phyloP scores from a whole-genome alignment of 2,113 vertebrate species.

The Pseudopipra pipra region DNA sequence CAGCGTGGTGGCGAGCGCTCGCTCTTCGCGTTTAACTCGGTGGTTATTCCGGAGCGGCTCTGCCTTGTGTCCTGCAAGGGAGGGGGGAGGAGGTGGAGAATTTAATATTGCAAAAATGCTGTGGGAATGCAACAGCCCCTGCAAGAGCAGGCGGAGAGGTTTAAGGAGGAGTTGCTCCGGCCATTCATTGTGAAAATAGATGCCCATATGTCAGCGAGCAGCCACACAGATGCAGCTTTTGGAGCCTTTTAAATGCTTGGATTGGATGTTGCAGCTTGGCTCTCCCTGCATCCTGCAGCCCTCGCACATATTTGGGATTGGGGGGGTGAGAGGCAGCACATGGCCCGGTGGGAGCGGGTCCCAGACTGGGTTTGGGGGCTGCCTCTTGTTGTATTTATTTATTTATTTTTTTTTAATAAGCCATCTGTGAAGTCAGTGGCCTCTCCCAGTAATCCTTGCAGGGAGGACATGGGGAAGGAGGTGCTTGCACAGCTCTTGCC shows the following conservation, averaged over 20 bases:
- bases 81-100: neutral
- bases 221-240: neutral
- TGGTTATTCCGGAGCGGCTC: neutral
- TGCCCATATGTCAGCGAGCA: neutral
- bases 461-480: slow-evolving; percentile 2
- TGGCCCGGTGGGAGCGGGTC: neutral
- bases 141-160: slow-evolving; percentile 26
- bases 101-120: slow-evolving; percentile 46
- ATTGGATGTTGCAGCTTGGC: neutral
- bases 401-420: neutral
- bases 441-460: neutral
- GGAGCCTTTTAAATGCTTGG: neutral
- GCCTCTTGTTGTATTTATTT: neutral
- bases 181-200: slow-evolving; percentile 16
- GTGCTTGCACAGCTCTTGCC: slow-evolving; percentile 19
- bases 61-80: slow-evolving; percentile 34
- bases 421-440: neutral
- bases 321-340: neutral
- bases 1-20: neutral
- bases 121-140: slow-evolving; percentile 33
- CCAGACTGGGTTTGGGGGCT: neutral
- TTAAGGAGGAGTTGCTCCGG: slow-evolving; percentile 14
- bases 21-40: neutral
- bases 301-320: neutral
- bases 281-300: neutral